phyloP scores from a whole-genome alignment of 2,797 vertebrate species.

The Cheirogaleus major region DNA sequence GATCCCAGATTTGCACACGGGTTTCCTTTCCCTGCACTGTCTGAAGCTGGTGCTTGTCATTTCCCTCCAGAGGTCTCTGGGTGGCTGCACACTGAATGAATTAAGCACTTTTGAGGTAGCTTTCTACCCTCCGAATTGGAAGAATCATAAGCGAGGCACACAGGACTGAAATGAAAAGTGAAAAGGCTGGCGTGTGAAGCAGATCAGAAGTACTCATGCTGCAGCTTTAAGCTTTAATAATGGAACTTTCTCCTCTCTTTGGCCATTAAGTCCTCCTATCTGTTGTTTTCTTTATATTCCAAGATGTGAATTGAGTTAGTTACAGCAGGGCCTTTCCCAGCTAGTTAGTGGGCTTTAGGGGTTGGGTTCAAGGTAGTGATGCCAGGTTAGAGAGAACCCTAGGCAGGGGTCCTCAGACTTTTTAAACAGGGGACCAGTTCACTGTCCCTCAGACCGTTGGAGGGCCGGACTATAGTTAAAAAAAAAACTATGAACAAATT shows the following conservation, averaged over 20 bases:
- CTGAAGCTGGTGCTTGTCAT: not conserved
- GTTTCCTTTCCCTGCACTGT: not conserved
- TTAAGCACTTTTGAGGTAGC: constrained; percentile 44
- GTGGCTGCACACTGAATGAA: not conserved
- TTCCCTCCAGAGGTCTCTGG: not conserved
- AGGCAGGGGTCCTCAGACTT: too few species aligned
- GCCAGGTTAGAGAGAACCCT: not conserved
- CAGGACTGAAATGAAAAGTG: not conserved
- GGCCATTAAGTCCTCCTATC: not conserved
- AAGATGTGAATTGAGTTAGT: not conserved
- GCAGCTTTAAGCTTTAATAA: not conserved
- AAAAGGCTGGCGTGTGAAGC: not conserved
- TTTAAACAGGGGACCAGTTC: too few species aligned
- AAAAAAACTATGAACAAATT: too few species aligned
- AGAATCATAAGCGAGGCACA: not conserved
- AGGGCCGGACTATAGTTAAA: too few species aligned
- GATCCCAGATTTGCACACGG: not conserved
- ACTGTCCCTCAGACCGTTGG: too few species aligned
- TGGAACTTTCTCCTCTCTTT: not conserved
- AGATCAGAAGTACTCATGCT: not conserved
- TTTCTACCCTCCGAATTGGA: not conserved
- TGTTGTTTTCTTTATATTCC: not conserved
- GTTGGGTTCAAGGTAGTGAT: not conserved
- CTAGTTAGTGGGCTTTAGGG: not conserved
- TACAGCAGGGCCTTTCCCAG: not conserved